phyloP scores from a whole-genome alignment of 1,140 invertebrate species.

The Portunus trituberculatus region DNA sequence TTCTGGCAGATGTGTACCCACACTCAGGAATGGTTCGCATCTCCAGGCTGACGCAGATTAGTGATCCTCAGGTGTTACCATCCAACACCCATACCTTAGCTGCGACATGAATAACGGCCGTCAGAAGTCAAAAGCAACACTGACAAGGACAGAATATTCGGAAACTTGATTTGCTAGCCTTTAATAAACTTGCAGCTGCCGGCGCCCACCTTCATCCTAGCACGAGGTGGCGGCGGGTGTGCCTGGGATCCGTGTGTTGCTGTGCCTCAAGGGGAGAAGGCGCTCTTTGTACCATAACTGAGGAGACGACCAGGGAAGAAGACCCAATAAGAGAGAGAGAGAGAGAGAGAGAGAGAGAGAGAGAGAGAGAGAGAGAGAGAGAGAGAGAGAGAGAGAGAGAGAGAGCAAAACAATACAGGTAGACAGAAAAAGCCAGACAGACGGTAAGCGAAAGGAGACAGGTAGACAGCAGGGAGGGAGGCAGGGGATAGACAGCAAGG shows the following conservation, averaged over 20 bases:
- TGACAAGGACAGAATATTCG: too few species aligned
- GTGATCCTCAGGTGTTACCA: too few species aligned
- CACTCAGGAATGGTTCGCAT: too few species aligned
- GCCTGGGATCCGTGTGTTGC: neutral
- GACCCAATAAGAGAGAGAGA: neutral
- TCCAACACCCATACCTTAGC: too few species aligned
- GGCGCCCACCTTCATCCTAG: too few species aligned
- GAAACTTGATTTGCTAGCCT: too few species aligned
- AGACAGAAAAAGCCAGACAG: neutral
- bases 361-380: conserved; percentile 13
- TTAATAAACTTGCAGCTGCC: too few species aligned
- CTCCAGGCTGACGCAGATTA: too few species aligned
- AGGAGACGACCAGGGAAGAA: neutral
- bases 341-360: neutral
- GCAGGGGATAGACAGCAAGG: neutral
- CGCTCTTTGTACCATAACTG: neutral
- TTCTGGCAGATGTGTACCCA: too few species aligned
- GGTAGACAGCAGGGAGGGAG: neutral
- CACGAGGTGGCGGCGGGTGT: too few species aligned
- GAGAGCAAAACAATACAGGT: neutral
- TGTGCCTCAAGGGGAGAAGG: neutral
- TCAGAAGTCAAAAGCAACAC: too few species aligned
- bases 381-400: neutral
- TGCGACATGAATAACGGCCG: too few species aligned
- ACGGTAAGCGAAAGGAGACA: neutral